Evolutionary conservation across 2,888 invertebrate species (phyloP), one percentile per base, ranked within the genome.

Genomic region (Platerodrilus igneus): DNA sequence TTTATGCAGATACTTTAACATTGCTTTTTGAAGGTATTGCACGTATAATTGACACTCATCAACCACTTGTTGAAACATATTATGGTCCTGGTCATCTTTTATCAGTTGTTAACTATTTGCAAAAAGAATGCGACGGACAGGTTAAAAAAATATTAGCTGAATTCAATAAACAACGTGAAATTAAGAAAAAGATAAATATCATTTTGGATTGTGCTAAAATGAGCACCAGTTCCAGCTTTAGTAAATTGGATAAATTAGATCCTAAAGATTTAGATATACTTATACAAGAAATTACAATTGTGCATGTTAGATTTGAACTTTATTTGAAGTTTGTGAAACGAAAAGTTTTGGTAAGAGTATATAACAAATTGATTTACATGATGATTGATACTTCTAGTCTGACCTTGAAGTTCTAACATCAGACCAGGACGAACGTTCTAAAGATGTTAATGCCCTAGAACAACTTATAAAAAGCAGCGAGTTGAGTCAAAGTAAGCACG

Each of bases 301-400:
- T 95, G 71, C 93, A 93, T 69, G 83, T 90, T 1, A 75, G 94
- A 49, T 78, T 88, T n/a, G 88, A 91, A 60, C 72, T 97, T 13
- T 99, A 96, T 67, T 81, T 90, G 54, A 76, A 85, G 52, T 99
- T 97, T 71, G 73, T 97, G 45, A 74, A 79, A 33, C 74, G 90
- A 41, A 77, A 91, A 59, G 72, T 86, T 11, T 75, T 74, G 64
- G 87, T 86, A 63, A 70, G 69, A 63, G 25, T 26, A 10, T 25
- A n/a, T 23, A 17, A 16, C n/a, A 18, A 21, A 34, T 18, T 22
- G 29, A 30, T 33, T 32, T 41, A 47, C 27, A 37, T 35, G 35
- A 26, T 32, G 11, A 28, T 43, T 30, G 7, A 6, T 25, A 5
- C 36, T 43, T 64, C 36, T 50, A 82, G 81, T 72, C 71, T 46